Base-by-base conservation (phyloP, 1,140 invertebrate genomes). In the Drosophila sproati region DNA sequence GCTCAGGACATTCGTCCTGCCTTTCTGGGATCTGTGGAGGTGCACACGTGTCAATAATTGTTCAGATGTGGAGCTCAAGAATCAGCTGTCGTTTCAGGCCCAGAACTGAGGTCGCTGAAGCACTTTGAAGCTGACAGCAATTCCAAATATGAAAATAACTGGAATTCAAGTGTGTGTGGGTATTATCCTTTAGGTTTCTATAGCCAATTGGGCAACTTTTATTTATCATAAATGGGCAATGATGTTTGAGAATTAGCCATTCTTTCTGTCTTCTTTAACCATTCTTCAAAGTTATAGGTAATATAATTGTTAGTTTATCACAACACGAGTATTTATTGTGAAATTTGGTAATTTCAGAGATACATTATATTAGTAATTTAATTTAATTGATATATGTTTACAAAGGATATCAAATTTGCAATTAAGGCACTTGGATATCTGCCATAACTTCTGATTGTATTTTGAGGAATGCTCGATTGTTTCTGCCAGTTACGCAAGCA, bases 41-140 rank as follows among this genome's bases (percentile, higher is more conserved):
- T 55, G 80, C 73, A 81, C 85, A 88, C 85, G 85, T 88, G 85
- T 85, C 85, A 89, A 83, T 88, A 89, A 88, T 88, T 88, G 85
- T 73, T 77, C 76, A 59, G 62, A 57, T 80, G 83, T 78, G 66
- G 67, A 59, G 67, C 72, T 37, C 28, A 39, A 61, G 60, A 69
- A 70, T 87, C 82, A 87, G 85, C 83, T 88, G 83, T 71, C 83
- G 20, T 29, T 48, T 35, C 5, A 7, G 39, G 29, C 32, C 6
- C 6, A 28, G 20, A 34, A 41, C n/a, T 35, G 43, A 39, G 47
- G 47, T 50, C 47, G 28, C 47, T 10, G 8, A n/a, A 6, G 37
- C 37, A 10, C 37, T 50, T 4, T 10, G 6, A 7, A 6, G 8
- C 32, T 12, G 12, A 52, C 28, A 3, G n/a, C n/a, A 7, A 52